phyloP scores from a whole-genome alignment of 2,888 invertebrate species.

The Nephrotoma appendiculata region DNA sequence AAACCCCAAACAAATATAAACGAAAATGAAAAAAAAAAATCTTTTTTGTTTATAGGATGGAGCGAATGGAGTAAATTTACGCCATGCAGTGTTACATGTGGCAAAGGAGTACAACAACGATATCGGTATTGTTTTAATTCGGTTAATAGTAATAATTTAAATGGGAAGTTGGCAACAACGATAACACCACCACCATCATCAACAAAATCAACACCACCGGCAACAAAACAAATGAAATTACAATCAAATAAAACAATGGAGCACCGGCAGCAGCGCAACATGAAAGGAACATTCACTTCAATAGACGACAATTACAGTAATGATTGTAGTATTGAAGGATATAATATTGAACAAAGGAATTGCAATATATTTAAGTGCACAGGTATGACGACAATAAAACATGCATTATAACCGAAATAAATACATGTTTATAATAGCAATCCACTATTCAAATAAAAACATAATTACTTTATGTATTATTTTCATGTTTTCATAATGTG shows the following conservation, averaged over 20 bases:
- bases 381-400: slow-evolving; percentile 19
- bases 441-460: neutral
- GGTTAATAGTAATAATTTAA: neutral
- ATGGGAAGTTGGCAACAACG: slow-evolving; percentile 26
- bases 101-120: slow-evolving; percentile 32
- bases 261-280: slow-evolving; percentile 5
- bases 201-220: slow-evolving; percentile 10
- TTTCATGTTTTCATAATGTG: neutral
- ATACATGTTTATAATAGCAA: neutral
- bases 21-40: neutral
- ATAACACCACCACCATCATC: slow-evolving; percentile 18
- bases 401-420: neutral
- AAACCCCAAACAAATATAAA: neutral
- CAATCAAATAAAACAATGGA: slow-evolving; percentile 10
- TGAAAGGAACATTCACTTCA: slow-evolving; percentile 17
- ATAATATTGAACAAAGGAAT: slow-evolving; percentile 32
- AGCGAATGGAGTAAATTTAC: slow-evolving; percentile 33
- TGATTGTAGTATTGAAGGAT: slow-evolving; percentile 24
- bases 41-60: slow-evolving; percentile 22
- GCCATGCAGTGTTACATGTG: slow-evolving; percentile 31
- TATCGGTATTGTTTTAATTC: slow-evolving; percentile 32
- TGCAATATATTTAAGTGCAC: slow-evolving; percentile 32
- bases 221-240: neutral
- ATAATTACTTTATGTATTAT: neutral
- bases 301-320: slow-evolving; percentile 16